Base-by-base conservation (phyloP, 2,797 vertebrate species). In the Botia almorhae region DNA sequence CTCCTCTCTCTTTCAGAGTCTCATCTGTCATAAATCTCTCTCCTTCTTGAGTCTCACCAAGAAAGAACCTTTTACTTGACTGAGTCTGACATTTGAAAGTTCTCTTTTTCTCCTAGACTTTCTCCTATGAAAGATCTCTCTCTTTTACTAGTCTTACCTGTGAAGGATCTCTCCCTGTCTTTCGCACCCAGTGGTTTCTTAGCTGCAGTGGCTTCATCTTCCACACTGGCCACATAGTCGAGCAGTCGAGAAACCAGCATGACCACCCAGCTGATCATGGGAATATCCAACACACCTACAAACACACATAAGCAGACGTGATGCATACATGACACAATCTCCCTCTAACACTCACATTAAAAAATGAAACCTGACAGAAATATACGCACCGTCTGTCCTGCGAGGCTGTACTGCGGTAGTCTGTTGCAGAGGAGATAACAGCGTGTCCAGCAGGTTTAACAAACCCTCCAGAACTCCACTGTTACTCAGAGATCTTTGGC, bases 211-310 rank as follows among this genome's bases (percentile, higher is more conserved):
- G 96, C 96, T 90, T 99, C 98, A 81, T 99, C 98, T 92, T 99
- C 98, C 76, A 98, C 96, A 56, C 95, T 99, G 87, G 97, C 96
- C 61, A 99, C 98, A 17, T 97, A 99, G 90, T 99, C 97, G 85
- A 99, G 84, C 33, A 99, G 93, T 76, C 98, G 95, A 74, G 98
- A 99, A 70, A 99, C 96, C 89, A 99, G 88, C 98, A 99, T 99
- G 84, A 99, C 97, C 63, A 99, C 97, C 98, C 98, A 99, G 86
- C 98, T 99, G 90, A 99, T 96, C 97, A 99, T 98, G 36, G 98
- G 98, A 87, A 99, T 98, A 86, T 99, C 98, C 88, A 99, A 85
- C 81, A 99, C 97, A 46, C 98, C 98, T 98, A 80, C 0, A 81
- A 58, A 83, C 56, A 82, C 80, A 11, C 86, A 69, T 86, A 85